phyloP scores from a whole-genome alignment of 2,113 vertebrate genomes.

The Alaudala cheleensis region DNA sequence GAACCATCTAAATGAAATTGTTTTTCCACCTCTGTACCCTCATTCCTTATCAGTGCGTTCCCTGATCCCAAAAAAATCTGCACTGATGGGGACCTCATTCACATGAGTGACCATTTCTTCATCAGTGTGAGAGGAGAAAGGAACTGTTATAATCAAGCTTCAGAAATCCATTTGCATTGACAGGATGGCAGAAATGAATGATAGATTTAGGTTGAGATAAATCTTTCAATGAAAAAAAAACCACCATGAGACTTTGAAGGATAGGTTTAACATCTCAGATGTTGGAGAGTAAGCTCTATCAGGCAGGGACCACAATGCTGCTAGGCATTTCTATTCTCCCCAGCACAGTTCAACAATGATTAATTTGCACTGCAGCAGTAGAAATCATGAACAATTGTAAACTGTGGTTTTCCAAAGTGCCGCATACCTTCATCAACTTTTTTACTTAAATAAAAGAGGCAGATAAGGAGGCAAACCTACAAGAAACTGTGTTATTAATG shows the following conservation, averaged over 20 bases:
- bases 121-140: not conserved
- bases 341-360: not conserved
- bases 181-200: not conserved
- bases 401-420: not conserved
- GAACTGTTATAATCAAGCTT: not conserved
- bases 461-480: not conserved
- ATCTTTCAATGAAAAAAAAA: not conserved
- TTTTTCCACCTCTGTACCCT: not conserved
- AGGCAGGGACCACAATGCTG: not conserved
- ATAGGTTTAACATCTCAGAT: not conserved
- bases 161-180: not conserved
- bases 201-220: not conserved
- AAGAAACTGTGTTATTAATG: not conserved
- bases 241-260: not conserved
- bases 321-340: not conserved
- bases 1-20: not conserved
- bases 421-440: not conserved
- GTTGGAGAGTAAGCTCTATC: not conserved
- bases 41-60: not conserved
- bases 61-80: not conserved
- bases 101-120: not conserved
- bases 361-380: constrained; percentile 38
- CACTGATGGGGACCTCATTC: not conserved
- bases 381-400: constrained; percentile 20
- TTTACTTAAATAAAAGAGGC: not conserved